Evolutionary conservation across 2,113 vertebrate species (phyloP), one percentile per base, ranked within the genome.

Genomic region (Corythornis cristatus): DNA sequence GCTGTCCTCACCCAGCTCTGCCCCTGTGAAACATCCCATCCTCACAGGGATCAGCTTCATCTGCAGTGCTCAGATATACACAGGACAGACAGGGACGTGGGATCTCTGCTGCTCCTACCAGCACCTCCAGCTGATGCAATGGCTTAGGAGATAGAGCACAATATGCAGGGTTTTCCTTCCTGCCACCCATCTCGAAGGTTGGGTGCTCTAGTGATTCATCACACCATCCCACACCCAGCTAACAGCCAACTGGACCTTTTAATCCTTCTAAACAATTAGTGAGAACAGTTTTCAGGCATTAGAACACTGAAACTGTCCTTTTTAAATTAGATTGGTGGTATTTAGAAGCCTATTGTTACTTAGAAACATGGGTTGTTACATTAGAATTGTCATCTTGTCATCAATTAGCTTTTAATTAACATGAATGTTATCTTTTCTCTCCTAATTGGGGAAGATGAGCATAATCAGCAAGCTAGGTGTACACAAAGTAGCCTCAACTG

Each of bases 141-240:
- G 10, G 31, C 3, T 31, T 65, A 31, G 23, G 31, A 43, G 57
- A 86, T 15, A 18, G 35, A 8, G 56, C 25, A 16, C 21, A 66
- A 13, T 13, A 5, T 3, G 29, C 22, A 50, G 26, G 8, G 19
- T 28, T 73, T 68, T 5, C 21, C 29, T 46, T 12, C 3, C 71
- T 60, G 29, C 53, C 33, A 48, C 26, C 21, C 5, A 0, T 29
- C 62, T 56, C 3, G 0, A 9, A 9, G 1, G 0, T 4, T 67
- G 40, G 45, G 42, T 48, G 37, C 46, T 71, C 3, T 3, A 60
- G 35, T 11, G 35, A 14, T 17, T 43, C 48, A 42, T 33, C 77
- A 50, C 40, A 33, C 20, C n/a, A 46, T 37, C 51, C 40, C 40
- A 8, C 50, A 73, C 13, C 23, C 2, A 0, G 28, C 5, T 9